phyloP scores from a whole-genome alignment of 2,888 invertebrate genomes.

The Ennomos quercinarius region DNA sequence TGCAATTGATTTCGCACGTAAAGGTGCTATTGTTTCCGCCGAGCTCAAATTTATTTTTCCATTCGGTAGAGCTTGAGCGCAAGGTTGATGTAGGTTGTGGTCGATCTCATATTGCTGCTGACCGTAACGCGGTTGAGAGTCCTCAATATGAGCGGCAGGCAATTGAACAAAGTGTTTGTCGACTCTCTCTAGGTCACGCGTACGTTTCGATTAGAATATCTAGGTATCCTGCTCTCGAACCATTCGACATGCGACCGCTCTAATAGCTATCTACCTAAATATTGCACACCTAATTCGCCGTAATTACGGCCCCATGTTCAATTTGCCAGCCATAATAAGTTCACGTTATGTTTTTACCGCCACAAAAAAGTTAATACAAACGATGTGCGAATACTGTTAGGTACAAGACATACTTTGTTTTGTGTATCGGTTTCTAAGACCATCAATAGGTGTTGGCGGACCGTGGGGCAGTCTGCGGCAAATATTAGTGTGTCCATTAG shows the following conservation, averaged over 20 bases:
- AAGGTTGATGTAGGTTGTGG: slow-evolving; percentile 71
- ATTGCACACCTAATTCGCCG: slow-evolving; percentile 58
- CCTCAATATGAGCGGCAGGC: slow-evolving; percentile 44
- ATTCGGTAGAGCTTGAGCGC: slow-evolving; percentile 55
- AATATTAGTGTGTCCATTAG: slow-evolving; percentile 72
- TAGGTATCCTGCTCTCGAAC: slow-evolving; percentile 32
- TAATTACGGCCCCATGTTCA: slow-evolving; percentile 73
- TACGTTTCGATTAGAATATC: slow-evolving; percentile 29
- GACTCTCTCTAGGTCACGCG: slow-evolving; percentile 40
- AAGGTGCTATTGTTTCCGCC: slow-evolving; percentile 65
- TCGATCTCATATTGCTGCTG: slow-evolving; percentile 57
- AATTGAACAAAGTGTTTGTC: slow-evolving; percentile 41
- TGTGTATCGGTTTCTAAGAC: slow-evolving; percentile 72
- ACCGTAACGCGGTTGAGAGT: slow-evolving; percentile 58
- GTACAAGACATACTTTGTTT: slow-evolving; percentile 60
- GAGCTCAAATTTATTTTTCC: slow-evolving; percentile 65
- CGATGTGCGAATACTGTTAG: slow-evolving; percentile 75
- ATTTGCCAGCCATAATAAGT: slow-evolving; percentile 75
- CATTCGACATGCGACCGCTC: slow-evolving; percentile 30
- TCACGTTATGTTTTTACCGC: slow-evolving; percentile 62
- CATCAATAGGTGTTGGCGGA: slow-evolving; percentile 63
- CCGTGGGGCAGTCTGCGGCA: slow-evolving; percentile 43
- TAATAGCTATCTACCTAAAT: slow-evolving; percentile 61
- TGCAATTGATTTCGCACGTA: slow-evolving; percentile 70
- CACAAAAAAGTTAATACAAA: slow-evolving; percentile 68